Evolutionary conservation across 2,797 vertebrate species (phyloP).

Genomic region (Ptychobarbus kaznakovi): DNA sequence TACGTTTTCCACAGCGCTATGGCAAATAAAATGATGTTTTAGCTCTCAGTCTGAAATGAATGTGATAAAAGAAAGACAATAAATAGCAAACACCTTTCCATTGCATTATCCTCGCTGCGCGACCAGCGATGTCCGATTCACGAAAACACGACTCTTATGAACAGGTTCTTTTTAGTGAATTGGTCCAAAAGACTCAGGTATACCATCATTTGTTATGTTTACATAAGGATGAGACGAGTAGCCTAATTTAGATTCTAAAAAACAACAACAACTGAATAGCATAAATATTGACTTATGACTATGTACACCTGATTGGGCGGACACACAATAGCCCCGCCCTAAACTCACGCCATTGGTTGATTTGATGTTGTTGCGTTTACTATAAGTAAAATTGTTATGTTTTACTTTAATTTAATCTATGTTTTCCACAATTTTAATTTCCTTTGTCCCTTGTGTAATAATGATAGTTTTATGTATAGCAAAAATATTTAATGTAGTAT

Average conservation of each 20-base stretch:
- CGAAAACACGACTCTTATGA: background rate
- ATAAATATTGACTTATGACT: background rate
- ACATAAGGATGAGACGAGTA: background rate
- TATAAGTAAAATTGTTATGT: too few species aligned
- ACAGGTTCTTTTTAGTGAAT: background rate
- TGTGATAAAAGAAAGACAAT: slow-evolving; percentile 9
- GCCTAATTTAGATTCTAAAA: background rate
- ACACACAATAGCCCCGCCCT: background rate
- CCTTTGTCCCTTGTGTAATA: too few species aligned
- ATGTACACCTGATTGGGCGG: background rate
- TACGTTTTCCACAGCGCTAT: background rate
- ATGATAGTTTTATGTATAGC: too few species aligned
- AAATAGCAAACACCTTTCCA: background rate
- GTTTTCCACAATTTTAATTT: too few species aligned
- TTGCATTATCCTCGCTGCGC: background rate
- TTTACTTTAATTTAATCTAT: too few species aligned
- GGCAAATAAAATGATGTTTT: background rate
- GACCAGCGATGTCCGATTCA: background rate
- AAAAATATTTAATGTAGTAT: too few species aligned
- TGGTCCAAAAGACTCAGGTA: background rate
- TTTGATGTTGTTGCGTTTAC: background rate
- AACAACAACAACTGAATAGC: too few species aligned
- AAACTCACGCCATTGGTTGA: background rate
- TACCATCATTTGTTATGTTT: background rate
- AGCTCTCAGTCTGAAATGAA: slow-evolving; percentile 3